These are phyloP conservation scores for Platyrinchus mystaceus DNA, from an alignment of 2,797 vertebrate genomes.

Conservation along the genomic window DNA sequence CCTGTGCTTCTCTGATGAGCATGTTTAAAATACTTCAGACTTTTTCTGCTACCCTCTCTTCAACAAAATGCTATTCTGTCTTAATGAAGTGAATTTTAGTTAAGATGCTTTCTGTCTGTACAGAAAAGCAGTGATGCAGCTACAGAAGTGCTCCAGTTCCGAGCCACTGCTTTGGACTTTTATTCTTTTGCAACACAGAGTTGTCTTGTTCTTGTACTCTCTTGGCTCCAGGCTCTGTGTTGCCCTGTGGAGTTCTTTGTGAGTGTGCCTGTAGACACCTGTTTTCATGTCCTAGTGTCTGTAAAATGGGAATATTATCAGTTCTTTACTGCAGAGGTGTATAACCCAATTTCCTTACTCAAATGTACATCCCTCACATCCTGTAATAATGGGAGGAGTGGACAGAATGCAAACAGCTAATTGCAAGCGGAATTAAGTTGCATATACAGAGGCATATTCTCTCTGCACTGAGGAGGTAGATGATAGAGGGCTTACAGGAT, in stretches of 20 bases:
- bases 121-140: not conserved
- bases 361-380: not conserved
- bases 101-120: not conserved
- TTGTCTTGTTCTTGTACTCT: not conserved
- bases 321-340: not conserved
- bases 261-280: not conserved
- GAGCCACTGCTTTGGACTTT: not conserved
- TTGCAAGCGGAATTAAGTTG: not conserved
- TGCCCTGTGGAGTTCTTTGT: not conserved
- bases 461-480: not conserved
- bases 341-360: not conserved
- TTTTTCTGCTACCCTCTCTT: not conserved
- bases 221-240: not conserved
- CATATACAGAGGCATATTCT: not conserved
- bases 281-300: not conserved
- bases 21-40: not conserved
- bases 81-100: not conserved
- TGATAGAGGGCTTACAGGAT: not conserved
- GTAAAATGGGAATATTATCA: not conserved
- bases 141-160: not conserved
- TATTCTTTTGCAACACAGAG: not conserved
- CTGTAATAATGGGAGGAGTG: not conserved
- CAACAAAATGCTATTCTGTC: not conserved
- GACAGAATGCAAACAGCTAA: not conserved
- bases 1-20: not conserved